Evolutionary conservation across 2,797 vertebrate genomes (phyloP), one percentile per base, ranked within the genome.

Genomic region (Enteromius treurensis): DNA sequence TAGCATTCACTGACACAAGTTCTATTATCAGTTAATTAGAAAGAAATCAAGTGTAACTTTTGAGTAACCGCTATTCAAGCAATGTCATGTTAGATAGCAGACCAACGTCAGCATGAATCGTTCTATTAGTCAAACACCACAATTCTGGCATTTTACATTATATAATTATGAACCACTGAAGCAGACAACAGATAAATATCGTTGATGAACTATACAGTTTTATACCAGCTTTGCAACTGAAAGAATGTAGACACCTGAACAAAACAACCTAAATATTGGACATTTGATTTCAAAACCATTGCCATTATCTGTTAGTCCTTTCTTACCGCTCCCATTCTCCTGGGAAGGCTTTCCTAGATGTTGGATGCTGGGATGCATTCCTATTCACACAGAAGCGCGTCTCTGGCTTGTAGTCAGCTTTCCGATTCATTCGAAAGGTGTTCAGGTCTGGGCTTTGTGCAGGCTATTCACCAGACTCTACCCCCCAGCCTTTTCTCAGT

Each of bases 31-130:
- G 67, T 83, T 83, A 79, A 79, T 83, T 78, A 71, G 65, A n/a
- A 42, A 53, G 42, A 79, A 70, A 77, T 83, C 81, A 69, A 77
- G 64, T 83, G 73, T 68, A 77, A 69, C 81, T 83, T 82, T 60
- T 77, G 51, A 65, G 42, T 45, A 77, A 77, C n/a, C 11, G 49
- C 62, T 76, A 82, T 82, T 77, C 62, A 77, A 68, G 73, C 47
- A 40, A 77, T 75, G 80, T 32, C 71, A 82, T 55, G 60, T 82
- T 42, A 53, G 60, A 74, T 75, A 49, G 58, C 69, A 65, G 32
- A 40, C 80, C 45, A 23, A 15, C 19, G 37, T 73, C 55, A 17
- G 29, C 73, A 37, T 5, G 1, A 34, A 53, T 65, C 51, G 71
- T 75, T n/a, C 5, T 51, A 69, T 76, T 14, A 64, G 15, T 14